Conservation (phyloP, 2,797 vertebrate species). For the Cynopterus sphinx region DNA sequence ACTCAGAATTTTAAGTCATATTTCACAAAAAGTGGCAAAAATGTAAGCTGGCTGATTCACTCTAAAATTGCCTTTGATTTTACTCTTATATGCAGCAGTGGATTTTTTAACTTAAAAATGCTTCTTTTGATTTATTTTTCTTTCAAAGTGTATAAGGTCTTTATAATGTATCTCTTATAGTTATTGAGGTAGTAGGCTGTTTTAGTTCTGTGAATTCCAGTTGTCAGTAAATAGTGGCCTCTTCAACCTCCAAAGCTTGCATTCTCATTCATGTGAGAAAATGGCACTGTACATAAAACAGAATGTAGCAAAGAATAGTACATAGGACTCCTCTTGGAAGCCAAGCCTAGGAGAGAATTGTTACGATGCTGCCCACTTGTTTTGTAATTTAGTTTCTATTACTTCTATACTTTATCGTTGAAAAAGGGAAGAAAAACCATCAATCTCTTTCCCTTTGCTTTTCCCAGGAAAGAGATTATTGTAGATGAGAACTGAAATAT, state of each 20-base stretch:
- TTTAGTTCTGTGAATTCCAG: neutral
- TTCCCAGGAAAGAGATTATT: neutral
- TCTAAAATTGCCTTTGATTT: neutral
- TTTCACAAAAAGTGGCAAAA: neutral
- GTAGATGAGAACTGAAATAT: neutral
- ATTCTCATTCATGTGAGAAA: fast-evolving
- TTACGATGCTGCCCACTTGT: neutral
- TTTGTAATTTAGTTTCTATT: neutral
- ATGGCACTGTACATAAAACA: fast-evolving
- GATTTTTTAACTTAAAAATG: constrained; percentile 4
- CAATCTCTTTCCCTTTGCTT: neutral
- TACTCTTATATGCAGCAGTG: neutral
- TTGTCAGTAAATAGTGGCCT: neutral
- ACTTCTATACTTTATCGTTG: neutral
- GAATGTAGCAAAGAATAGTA: neutral
- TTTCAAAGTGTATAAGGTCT: neutral
- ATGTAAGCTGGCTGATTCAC: neutral
- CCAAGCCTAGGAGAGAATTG: neutral
- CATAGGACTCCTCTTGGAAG: fast-evolving
- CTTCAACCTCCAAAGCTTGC: neutral
- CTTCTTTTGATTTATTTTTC: neutral
- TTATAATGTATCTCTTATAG: neutral
- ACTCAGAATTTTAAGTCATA: neutral
- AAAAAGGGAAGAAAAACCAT: neutral
- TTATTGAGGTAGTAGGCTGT: neutral